Percentiles rank a stretch among this genome's conserved stretches.
Conservation (phyloP, 2,113 vertebrate genomes). For the Brachyhypopomus gauderio region DNA sequence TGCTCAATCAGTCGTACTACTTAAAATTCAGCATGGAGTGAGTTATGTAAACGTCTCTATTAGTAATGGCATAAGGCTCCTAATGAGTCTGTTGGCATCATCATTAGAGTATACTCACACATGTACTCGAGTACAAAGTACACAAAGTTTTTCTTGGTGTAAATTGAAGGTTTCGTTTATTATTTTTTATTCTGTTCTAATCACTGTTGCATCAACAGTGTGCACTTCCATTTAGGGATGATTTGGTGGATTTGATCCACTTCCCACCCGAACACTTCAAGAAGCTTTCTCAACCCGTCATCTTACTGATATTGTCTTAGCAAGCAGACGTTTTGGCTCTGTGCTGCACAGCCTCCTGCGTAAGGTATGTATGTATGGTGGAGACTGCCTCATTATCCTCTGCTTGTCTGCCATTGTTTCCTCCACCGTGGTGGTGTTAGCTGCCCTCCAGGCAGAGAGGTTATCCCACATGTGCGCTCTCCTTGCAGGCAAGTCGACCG, state of each 20-base stretch:
- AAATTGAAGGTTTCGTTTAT: not conserved
- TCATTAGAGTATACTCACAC: not conserved
- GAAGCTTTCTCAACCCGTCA: not conserved
- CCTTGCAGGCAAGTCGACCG: not conserved
- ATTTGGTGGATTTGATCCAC: not conserved
- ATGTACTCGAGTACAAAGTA: too few species aligned
- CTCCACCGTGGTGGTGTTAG: slow-evolving; percentile 46
- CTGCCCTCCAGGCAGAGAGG: slow-evolving; percentile 13
- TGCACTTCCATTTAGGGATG: not conserved
- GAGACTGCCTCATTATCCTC: not conserved
- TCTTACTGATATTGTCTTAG: slow-evolving; percentile 16
- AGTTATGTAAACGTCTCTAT: too few species aligned
- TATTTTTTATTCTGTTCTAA: too few species aligned
- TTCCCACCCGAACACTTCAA: not conserved
- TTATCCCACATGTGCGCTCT: not conserved
- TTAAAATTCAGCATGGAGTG: too few species aligned
- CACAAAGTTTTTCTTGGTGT: not conserved
- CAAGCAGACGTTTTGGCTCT: slow-evolving; percentile 27
- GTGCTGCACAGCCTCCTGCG: not conserved
- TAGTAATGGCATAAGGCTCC: too few species aligned
- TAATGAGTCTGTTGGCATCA: too few species aligned
- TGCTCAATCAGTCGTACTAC: too few species aligned
- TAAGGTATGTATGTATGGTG: too few species aligned
- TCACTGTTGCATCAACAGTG: not conserved
- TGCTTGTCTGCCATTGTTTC: not conserved